Evolutionary conservation across 2,888 invertebrate genomes (phyloP).

Genomic region (Siphonodentalium dalli): DNA sequence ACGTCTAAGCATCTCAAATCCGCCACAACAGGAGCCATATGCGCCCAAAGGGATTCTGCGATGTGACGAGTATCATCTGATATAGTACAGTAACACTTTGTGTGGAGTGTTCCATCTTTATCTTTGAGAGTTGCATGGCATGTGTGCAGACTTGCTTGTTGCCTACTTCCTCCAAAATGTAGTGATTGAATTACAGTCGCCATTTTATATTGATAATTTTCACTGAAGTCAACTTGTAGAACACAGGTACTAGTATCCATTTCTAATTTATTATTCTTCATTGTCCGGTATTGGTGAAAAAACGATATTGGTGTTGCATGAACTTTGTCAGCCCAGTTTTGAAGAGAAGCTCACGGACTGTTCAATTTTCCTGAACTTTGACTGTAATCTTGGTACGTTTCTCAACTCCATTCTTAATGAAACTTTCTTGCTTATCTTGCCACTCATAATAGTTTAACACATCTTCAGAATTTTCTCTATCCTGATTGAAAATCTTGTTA

Average conservation of each 20-base stretch:
- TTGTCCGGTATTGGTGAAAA: constrained; percentile 3
- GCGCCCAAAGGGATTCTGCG: constrained; percentile 59
- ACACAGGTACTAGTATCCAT: neutral
- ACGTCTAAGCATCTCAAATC: constrained; percentile 2
- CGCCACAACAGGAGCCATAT: constrained; percentile 47
- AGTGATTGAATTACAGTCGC: neutral
- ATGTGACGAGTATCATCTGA: constrained; percentile 46
- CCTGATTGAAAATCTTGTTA: neutral
- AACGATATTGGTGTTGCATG: constrained; percentile 15
- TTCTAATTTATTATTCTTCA: constrained; percentile 7
- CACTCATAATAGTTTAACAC: neutral
- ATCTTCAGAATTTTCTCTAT: neutral
- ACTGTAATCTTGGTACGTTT: constrained; percentile 1
- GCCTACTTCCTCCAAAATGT: constrained; percentile 4
- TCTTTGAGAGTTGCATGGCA: constrained; percentile 40
- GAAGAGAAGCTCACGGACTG: constrained; percentile 6
- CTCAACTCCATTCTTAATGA: neutral
- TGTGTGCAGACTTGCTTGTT: constrained; percentile 3
- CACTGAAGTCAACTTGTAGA: constrained; percentile 49
- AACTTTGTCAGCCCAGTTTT: constrained; percentile 1
- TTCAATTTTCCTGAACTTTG: neutral
- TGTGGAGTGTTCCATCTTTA: neutral
- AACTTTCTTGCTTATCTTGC: neutral
- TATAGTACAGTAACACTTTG: constrained; percentile 42
- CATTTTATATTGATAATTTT: constrained; percentile 4